phyloP scores from a whole-genome alignment of 2,888 invertebrate species.

The Stegophylla sp. region DNA sequence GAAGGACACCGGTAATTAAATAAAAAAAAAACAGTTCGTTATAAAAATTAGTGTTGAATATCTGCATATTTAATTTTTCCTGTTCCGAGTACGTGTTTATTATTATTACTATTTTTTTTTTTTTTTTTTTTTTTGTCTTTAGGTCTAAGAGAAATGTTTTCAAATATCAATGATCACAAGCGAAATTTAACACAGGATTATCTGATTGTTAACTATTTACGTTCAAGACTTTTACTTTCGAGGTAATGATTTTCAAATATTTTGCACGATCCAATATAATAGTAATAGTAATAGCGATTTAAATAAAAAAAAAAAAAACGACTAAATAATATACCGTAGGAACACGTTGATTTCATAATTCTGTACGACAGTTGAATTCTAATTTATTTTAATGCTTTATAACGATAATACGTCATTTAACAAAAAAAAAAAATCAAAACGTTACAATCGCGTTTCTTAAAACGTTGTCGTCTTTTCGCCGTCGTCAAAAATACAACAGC shows the following conservation, averaged over 20 bases:
- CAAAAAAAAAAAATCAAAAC: too few relatives aligned
- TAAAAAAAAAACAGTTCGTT: too few relatives aligned
- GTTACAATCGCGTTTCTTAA: not conserved
- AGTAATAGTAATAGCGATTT: too few relatives aligned
- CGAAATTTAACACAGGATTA: conserved; percentile 44
- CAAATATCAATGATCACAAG: conserved; percentile 40
- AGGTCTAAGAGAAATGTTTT: conserved; percentile 55
- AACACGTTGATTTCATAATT: too few relatives aligned
- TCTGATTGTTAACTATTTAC: conserved; percentile 30
- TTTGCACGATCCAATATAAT: not conserved
- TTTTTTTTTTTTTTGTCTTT: conserved; percentile 7
- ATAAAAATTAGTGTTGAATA: not conserved
- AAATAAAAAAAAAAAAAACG: too few relatives aligned
- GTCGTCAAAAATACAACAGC: too few relatives aligned
- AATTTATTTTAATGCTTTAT: too few relatives aligned
- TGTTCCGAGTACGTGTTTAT: not conserved
- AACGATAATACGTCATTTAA: too few relatives aligned
- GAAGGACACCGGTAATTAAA: conserved; percentile 25
- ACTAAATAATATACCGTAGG: too few relatives aligned
- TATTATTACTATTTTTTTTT: too few relatives aligned
- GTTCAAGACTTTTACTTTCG: conserved; percentile 47
- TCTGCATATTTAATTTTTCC: not conserved
- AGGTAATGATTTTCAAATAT: conserved; percentile 42
- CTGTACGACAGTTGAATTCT: too few relatives aligned
- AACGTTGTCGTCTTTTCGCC: not conserved